Evolutionary conservation across 2,888 invertebrate genomes (phyloP), one percentile per base, ranked within the genome.

Genomic region (Nomada fabriciana): DNA sequence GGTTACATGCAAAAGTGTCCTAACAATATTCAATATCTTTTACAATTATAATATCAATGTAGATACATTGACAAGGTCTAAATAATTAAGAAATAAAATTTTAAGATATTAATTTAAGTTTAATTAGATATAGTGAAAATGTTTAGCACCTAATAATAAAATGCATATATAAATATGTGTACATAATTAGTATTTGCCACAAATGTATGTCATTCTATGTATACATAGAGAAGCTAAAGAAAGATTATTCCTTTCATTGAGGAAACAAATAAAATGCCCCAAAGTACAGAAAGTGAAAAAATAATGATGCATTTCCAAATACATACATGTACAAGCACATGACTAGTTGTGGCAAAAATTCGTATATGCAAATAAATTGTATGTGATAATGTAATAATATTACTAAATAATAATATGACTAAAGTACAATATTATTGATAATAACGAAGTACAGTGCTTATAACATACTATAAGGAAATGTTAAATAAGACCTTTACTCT

Each of bases 1-100:
- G 68, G 47, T 67, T 67, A 61, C 67, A 60, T 36, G 57, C 23
- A 50, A 69, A 29, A 50, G 65, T 67, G 23, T 25, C 25, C 52
- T 65, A 74, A 63, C 18, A 59, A 53, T 61, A 53, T 43, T 23
- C 53, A 59, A 65, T 29, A 20, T n/a, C 13, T 47, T 72, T 20
- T 13, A 50, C 29, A 42, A 59, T 15, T 65, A 23, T 53, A 52
- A 43, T 20, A 73, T 15, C 7, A 43, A 15, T 23, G 20, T 36
- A 71, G 63, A 50, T 75, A 57, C 55, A 57, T 11, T 18, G 67
- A 43, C 20, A 55, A 53, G 25, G 60, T 47, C 20, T 53, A 65
- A 18, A 72, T 42, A 43, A 52, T 53, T 52, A 11, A 47, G 2
- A 52, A 60, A 71, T 53, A 23, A 53, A 61, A 61, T 13, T 23